phyloP scores from a whole-genome alignment of 2,113 vertebrate species.

The Phoenicopterus ruber region DNA sequence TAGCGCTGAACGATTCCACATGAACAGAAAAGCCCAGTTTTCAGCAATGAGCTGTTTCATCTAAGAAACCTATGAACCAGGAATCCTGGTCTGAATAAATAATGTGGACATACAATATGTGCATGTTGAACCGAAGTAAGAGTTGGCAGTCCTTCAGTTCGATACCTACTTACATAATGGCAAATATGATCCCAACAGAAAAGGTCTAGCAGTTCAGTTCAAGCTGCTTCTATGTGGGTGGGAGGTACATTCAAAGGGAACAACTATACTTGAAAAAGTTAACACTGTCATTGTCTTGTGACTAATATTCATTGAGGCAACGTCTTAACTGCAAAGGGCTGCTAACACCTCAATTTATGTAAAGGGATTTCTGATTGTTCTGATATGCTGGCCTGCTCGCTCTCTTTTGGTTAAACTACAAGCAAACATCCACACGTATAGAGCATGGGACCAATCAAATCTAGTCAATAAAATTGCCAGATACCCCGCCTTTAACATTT shows the following conservation, averaged over 20 bases:
- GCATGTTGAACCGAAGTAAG: neutral
- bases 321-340: neutral
- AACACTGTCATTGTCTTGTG: neutral
- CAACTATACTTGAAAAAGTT: conserved; percentile 32
- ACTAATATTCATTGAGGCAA: neutral
- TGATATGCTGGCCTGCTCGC: neutral
- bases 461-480: conserved; percentile 33
- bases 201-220: neutral
- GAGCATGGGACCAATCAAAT: neutral
- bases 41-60: neutral
- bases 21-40: neutral
- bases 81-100: neutral
- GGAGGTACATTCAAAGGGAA: neutral
- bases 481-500: neutral
- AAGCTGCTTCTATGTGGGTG: neutral
- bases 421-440: neutral
- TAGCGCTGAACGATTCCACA: neutral
- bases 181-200: neutral
- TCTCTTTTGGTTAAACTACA: neutral
- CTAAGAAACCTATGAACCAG: conserved; percentile 12
- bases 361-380: conserved; percentile 18
- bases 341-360: neutral
- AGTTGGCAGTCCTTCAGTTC: neutral
- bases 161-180: neutral
- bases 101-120: neutral